phyloP scores from a whole-genome alignment of 2,113 vertebrate genomes.

The Castor canadensis region DNA sequence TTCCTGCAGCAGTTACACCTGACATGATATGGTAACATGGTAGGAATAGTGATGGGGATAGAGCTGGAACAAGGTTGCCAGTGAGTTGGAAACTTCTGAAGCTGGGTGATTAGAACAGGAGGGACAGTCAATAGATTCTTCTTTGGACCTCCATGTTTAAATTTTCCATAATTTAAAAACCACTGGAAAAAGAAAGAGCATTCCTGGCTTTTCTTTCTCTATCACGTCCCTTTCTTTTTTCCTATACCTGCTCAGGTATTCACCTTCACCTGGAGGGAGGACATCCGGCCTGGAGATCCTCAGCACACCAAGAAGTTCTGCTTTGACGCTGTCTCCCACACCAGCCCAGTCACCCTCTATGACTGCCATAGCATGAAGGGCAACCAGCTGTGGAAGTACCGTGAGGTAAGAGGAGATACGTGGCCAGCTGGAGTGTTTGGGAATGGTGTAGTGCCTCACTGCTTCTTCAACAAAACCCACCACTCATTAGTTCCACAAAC shows the following conservation, averaged over 20 bases:
- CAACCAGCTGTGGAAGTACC: conserved; percentile 98
- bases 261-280: conserved; percentile 97
- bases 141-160: background rate
- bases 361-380: conserved; percentile 99
- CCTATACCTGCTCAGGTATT: conserved; percentile 90
- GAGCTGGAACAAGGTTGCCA: too few species aligned
- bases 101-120: background rate
- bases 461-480: background rate
- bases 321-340: conserved; percentile 95
- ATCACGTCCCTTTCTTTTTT: background rate
- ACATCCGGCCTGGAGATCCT: conserved; percentile 95
- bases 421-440: too few species aligned
- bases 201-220: background rate
- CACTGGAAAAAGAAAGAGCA: background rate
- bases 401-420: conserved; percentile 86
- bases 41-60: accelerated
- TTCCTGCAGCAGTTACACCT: background rate
- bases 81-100: background rate
- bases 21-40: too few species aligned
- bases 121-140: too few species aligned
- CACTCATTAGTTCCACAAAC: background rate
- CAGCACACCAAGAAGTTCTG: conserved; percentile 97
- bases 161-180: background rate
- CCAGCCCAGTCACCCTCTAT: conserved; percentile 94
- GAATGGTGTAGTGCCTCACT: background rate